Percentiles rank a stretch among this genome's conserved stretches.
Evolutionary conservation across 2,113 vertebrate species (phyloP).

Genomic region (Mesocricetus auratus): DNA sequence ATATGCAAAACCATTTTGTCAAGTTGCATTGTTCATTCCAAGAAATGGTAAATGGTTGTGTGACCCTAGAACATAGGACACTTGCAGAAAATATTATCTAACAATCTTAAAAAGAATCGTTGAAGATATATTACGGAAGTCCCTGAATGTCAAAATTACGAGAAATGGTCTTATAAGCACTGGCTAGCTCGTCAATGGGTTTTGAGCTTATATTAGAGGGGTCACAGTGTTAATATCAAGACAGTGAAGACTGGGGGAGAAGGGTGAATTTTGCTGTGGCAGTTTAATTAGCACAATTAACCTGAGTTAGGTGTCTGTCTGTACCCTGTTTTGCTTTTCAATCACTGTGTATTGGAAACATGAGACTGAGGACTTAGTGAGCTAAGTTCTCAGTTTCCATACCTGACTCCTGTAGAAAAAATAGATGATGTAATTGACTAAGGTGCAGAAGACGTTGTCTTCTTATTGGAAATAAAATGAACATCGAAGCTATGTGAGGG

Average conservation of each 20-base stretch:
- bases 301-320: not conserved
- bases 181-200: not conserved
- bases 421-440: not conserved
- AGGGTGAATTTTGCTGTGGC: not conserved
- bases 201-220: not conserved
- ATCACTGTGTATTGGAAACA: rapidly evolving
- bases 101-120: not conserved
- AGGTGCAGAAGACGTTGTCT: not conserved
- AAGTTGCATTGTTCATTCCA: not conserved
- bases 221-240: not conserved
- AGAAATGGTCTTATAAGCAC: not conserved
- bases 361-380: not conserved
- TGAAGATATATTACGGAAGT: not conserved
- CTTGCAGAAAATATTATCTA: not conserved
- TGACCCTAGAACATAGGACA: not conserved
- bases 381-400: not conserved
- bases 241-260: not conserved
- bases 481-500: not conserved
- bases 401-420: not conserved
- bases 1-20: not conserved
- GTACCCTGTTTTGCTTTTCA: too few species aligned
- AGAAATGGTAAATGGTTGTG: not conserved
- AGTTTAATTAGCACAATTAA: not conserved
- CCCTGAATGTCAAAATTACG: conserved; percentile 52
- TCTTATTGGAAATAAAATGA: not conserved